Percentiles rank a stretch among this genome's conserved stretches.
Evolutionary conservation across 2,797 vertebrate genomes (phyloP).

Genomic region (Parambassis ranga): DNA sequence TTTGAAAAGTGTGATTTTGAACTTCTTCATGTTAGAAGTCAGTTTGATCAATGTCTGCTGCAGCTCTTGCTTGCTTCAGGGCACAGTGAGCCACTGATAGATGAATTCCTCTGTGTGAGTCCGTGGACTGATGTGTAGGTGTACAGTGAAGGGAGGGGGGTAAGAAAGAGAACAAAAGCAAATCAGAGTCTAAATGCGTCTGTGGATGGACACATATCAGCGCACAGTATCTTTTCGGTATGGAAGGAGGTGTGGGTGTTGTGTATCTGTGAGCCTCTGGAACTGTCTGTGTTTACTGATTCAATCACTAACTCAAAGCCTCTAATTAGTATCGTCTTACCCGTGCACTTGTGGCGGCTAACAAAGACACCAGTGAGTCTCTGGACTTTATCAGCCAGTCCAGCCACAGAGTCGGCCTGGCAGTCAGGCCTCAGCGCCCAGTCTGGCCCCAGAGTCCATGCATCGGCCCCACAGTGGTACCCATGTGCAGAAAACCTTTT

Average conservation of each 20-base stretch:
- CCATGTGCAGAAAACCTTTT: conserved; percentile 75
- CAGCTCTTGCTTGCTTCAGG: conserved; percentile 79
- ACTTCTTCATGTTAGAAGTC: conserved; percentile 84
- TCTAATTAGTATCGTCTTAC: conserved; percentile 71
- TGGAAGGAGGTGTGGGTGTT: conserved; percentile 50
- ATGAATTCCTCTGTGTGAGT: conserved; percentile 77
- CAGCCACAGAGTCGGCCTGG: conserved; percentile 47
- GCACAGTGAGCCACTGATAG: conserved; percentile 79
- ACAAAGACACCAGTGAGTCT: conserved; percentile 69
- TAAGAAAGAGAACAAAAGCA: conserved; percentile 62
- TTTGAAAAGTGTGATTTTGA: conserved; percentile 78
- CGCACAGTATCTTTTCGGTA: conserved; percentile 34
- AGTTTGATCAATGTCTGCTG: conserved; percentile 86
- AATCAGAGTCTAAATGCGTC: conserved; percentile 49
- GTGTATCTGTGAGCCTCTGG: conserved; percentile 33
- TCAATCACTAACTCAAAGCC: conserved; percentile 68
- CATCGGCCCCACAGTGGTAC: conserved; percentile 56
- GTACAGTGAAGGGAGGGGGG: conserved; percentile 55
- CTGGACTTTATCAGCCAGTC: conserved; percentile 60
- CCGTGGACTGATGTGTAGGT: conserved; percentile 74
- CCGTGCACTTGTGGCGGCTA: conserved; percentile 50
- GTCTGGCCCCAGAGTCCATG: conserved; percentile 56
- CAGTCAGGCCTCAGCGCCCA: conserved; percentile 58
- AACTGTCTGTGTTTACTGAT: conserved; percentile 46
- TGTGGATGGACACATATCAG: not conserved